A percentile compares a stretch with the other conserved stretches of the same genome.
Evolutionary conservation across 1,140 invertebrate genomes (phyloP).

Genomic region (Cylas formicarius): DNA sequence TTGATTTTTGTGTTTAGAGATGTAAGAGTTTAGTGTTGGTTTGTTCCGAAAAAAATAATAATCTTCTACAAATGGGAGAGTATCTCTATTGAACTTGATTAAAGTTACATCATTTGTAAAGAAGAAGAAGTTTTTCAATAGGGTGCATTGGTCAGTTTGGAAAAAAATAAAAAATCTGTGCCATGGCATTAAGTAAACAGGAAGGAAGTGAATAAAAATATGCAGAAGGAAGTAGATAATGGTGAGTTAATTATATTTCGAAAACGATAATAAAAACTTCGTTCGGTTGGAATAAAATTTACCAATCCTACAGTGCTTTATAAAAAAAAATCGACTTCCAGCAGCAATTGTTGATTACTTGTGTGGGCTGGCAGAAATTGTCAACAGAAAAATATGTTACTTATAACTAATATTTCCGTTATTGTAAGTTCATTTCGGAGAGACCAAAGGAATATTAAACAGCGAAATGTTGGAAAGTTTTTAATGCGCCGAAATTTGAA

Average conservation of each 20-base stretch:
- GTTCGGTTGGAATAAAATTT: neutral
- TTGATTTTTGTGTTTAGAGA: no score
- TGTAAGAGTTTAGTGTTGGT: no score
- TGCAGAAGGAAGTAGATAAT: conserved; percentile 26
- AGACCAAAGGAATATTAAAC: neutral
- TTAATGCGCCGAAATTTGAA: neutral
- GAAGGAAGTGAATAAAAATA: conserved; percentile 18
- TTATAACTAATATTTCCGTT: conserved; percentile 8
- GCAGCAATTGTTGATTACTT: conserved; percentile 4
- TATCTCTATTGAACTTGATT: no score
- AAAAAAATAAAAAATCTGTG: no score
- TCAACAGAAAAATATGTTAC: conserved; percentile 15
- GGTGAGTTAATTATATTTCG: no score
- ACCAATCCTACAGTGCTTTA: neutral
- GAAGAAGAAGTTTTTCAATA: no score
- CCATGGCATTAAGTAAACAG: no score
- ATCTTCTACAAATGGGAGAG: no score
- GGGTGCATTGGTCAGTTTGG: no score
- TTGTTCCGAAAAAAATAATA: no score
- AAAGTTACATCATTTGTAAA: no score
- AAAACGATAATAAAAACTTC: no score
- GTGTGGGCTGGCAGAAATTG: conserved; percentile 13
- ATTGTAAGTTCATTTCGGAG: neutral
- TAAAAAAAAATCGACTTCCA: neutral
- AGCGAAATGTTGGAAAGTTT: neutral